phyloP scores from a whole-genome alignment of 2,888 invertebrate genomes.

The Entomobrya proxima region DNA sequence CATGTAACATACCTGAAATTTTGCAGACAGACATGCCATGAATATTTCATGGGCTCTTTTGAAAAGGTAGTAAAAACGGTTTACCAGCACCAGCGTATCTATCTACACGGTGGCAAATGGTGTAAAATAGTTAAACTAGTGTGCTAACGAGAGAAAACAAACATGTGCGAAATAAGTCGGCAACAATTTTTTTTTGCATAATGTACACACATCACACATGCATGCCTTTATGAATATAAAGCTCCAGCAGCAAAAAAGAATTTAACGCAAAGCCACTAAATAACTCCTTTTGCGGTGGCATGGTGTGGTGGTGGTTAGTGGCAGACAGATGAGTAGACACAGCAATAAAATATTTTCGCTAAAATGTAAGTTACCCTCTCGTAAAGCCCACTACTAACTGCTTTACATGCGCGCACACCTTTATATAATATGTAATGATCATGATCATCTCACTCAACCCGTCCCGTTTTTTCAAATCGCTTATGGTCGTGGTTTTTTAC shows the following conservation, averaged over 20 bases:
- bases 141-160: conserved; percentile 15
- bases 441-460: neutral
- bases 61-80: neutral
- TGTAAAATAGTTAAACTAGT: neutral
- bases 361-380: no score
- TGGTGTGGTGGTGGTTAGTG: no score
- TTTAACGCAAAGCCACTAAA: conserved; percentile 33
- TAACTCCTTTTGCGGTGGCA: conserved; percentile 25
- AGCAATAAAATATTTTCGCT: neutral
- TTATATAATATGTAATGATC: no score
- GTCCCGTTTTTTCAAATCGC: neutral
- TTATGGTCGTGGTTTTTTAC: neutral
- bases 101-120: conserved; percentile 1
- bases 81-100: neutral
- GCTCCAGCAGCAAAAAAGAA: neutral
- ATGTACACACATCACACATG: neutral
- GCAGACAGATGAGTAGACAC: neutral
- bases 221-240: neutral
- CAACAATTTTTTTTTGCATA: neutral
- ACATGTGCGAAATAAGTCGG: conserved; percentile 32
- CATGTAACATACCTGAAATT: neutral
- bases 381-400: no score
- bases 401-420: no score
- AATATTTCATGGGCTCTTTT: conserved; percentile 4
- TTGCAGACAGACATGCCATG: neutral